A percentile compares a stretch with the other conserved stretches of the same genome.
These are phyloP conservation scores for Cryptus armator DNA, from an alignment of 2,888 invertebrate genomes.

Conservation along the genomic window DNA sequence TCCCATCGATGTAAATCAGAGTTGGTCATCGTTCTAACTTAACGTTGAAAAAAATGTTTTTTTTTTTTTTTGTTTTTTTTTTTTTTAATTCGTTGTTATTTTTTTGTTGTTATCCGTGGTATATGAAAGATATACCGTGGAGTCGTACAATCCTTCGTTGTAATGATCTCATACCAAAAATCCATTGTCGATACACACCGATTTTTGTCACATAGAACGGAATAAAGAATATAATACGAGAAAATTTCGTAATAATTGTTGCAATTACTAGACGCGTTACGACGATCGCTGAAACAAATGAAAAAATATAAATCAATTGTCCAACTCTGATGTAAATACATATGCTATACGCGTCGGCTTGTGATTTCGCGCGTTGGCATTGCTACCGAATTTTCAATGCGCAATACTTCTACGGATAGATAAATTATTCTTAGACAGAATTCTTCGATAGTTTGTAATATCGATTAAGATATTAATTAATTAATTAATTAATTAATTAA, in stretches of 20 bases:
- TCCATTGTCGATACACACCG: background rate
- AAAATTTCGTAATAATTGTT: background rate
- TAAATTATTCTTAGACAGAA: conserved; percentile 26
- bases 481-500: background rate
- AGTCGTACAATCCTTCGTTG: background rate
- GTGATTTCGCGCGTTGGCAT: conserved; percentile 19
- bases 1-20: conserved; percentile 34
- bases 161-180: background rate
- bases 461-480: background rate
- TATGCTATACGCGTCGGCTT: conserved; percentile 5
- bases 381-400: conserved; percentile 26
- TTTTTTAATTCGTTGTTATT: background rate
- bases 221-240: background rate
- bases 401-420: conserved; percentile 33
- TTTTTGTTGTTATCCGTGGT: conserved; percentile 27
- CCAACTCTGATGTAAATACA: conserved; percentile 46
- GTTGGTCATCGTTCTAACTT: conserved; percentile 42
- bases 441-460: conserved; percentile 30
- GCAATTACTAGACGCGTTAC: background rate
- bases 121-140: background rate
- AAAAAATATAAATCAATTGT: background rate
- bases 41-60: conserved; percentile 4
- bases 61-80: background rate
- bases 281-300: background rate
- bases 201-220: background rate